These are phyloP conservation scores for Cantharis rustica DNA, from an alignment of 2,888 invertebrate genomes.

Conservation along the genomic window DNA sequence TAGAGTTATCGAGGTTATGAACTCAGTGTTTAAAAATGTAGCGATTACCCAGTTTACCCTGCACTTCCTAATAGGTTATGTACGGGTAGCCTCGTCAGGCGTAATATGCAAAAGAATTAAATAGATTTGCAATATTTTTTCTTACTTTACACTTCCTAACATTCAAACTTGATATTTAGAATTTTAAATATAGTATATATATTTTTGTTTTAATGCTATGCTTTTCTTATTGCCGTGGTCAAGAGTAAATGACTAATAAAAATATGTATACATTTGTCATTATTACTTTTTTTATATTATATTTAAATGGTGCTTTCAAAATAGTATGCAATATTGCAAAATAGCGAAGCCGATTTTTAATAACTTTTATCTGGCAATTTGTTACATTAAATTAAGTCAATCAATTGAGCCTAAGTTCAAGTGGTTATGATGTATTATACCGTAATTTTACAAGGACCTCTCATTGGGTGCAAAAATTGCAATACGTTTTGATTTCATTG, in stretches of 20 bases:
- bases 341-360: neutral
- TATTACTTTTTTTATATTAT: neutral
- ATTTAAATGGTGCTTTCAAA: neutral
- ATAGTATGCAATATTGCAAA: neutral
- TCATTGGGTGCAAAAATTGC: neutral
- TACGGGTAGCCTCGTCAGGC: neutral
- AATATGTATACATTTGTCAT: no score
- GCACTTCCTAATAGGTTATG: neutral
- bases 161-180: neutral
- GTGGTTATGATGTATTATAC: neutral
- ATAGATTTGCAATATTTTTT: neutral
- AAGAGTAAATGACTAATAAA: neutral
- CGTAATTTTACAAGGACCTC: neutral
- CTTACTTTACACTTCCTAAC: neutral
- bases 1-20: neutral
- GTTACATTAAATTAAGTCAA: neutral
- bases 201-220: no score
- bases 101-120: neutral
- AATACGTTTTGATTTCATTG: conserved; percentile 11
- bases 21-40: neutral
- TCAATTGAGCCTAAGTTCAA: neutral
- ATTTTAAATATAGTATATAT: neutral
- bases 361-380: neutral
- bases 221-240: neutral
- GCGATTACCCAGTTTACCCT: neutral